Base-by-base conservation (phyloP, 2,113 vertebrate genomes). In the Perca fluviatilis region DNA sequence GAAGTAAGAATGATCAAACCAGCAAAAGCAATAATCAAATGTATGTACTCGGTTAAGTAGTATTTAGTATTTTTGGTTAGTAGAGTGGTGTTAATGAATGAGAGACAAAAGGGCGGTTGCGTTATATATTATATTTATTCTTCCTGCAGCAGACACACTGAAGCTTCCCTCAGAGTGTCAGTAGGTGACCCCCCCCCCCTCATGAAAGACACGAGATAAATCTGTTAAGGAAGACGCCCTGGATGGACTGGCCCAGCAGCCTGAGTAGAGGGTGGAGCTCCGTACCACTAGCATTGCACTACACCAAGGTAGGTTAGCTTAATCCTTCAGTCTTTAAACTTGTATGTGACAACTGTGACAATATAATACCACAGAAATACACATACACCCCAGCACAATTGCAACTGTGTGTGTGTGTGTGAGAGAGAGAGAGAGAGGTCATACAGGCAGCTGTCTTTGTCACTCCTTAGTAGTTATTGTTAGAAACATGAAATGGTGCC, bases 381-480 rank as follows among this genome's bases (percentile, higher is more conserved):
- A 43, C 40, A 43, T 43, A 43, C 40, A 43, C 40, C 40, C 40
- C 40, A 11, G 9, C 40, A 43, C 40, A 43, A 43, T 33, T 33
- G 33, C 33, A 33, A 33, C 40, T 40, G 13, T 54, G 50, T 46
- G 54, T 51, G 43, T 66, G 64, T 74, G 67, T 72, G 54, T 33
- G 61, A 64, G 21, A 27, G 30, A 33, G 33, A 33, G 33, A 33
- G 33, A 33, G 33, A 6, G 40, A 43, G 66, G 74, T 13, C 54
- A 14, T 30, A 10, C 16, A 47, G 49, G 25, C 92, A 94, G 92
- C 89, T 93, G 92, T 74, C 83, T 71, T 25, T 57, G 82, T 87
- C 90, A 88, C 68, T 92, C 86, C 46, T 74, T 81, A 7, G 69
- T 46, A 70, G 87, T 91, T 94, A 94, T 93, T 93, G 92, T 95